Base-by-base conservation (phyloP, 1,140 invertebrate species). In the Polypedilum vanderplanki region DNA sequence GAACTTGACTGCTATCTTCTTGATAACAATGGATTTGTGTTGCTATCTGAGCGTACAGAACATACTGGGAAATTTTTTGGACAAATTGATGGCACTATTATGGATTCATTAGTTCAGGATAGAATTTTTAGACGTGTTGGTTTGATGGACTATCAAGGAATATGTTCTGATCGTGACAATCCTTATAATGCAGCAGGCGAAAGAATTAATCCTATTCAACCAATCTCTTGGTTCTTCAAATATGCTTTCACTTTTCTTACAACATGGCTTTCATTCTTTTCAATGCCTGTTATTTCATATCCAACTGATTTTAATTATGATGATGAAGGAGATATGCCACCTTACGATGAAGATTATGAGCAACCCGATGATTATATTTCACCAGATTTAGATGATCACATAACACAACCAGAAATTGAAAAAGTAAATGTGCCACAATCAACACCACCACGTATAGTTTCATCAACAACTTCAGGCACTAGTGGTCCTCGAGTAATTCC, bases 11-110 rank as follows among this genome's bases (percentile, higher is more conserved):
- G 95, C 81, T 97, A 95, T 80, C 90, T 98, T 10, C 83, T 97
- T 57, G 95, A 97, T 79, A 94, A 96, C 81, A 96, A 94, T 81
- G 95, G 95, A 9, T 97, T 96, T 81, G 90, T 97, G n/a, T 91
- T 97, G 40, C 89, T 96, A 24, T 95, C 93, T 4, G 93, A 96
- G 81, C 89, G 91, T 76, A 85, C 87, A 40, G 88, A 92, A 74
- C 91, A 96, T 79, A 94, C 93, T 3, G 93, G 93, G 10, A 82
- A 90, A 78, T 97, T 97, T 83, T 97, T 97, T 79, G 95, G 95
- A 0, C 93, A 96, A 81, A 91, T 96, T 70, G 94, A 97, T 80
- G 94, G 94, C n/a, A 95, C 93, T 1, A 93, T 97, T 73, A 96
- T 97, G 92, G 93, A 96, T 81, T 94, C 93, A 0, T 82, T 97